Evolutionary conservation across 2,113 vertebrate genomes (phyloP).

Genomic region (Diadophis punctatus): DNA sequence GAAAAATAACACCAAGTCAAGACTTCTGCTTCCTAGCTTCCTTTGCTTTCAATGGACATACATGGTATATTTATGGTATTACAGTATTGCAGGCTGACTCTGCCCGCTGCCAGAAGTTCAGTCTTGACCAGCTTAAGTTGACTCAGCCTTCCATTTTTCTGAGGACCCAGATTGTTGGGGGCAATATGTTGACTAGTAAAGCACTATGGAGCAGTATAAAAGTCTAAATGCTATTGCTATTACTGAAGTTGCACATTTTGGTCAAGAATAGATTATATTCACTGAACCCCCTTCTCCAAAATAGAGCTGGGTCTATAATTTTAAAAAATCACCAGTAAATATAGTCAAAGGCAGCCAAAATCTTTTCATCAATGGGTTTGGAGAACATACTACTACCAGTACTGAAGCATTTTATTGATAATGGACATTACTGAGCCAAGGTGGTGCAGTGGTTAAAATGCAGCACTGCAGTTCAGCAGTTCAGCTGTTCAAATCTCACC

Average conservation of each 20-base stretch:
- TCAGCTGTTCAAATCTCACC: no score
- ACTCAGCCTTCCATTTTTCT: background rate
- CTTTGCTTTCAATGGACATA: slow-evolving; percentile 30
- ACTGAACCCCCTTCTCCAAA: background rate
- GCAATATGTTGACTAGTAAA: background rate
- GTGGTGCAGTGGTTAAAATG: no score
- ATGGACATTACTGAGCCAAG: background rate
- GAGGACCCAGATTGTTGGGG: background rate
- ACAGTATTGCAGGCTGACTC: background rate
- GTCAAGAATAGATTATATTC: background rate
- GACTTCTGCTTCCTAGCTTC: slow-evolving; percentile 41
- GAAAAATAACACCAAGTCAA: slow-evolving; percentile 42
- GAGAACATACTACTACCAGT: slow-evolving; percentile 39
- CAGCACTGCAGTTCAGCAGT: no score
- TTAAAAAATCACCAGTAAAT: background rate
- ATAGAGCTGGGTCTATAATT: background rate
- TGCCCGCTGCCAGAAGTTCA: background rate
- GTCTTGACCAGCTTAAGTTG: background rate
- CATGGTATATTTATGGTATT: slow-evolving; percentile 32
- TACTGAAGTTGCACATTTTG: slow-evolving; percentile 58
- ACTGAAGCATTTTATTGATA: slow-evolving; percentile 40
- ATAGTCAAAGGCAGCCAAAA: background rate
- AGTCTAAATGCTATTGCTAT: background rate
- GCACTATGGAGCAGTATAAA: background rate
- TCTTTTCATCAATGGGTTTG: slow-evolving; percentile 36